Conservation (phyloP, 2,888 invertebrate species). For the Acleris emargana region DNA sequence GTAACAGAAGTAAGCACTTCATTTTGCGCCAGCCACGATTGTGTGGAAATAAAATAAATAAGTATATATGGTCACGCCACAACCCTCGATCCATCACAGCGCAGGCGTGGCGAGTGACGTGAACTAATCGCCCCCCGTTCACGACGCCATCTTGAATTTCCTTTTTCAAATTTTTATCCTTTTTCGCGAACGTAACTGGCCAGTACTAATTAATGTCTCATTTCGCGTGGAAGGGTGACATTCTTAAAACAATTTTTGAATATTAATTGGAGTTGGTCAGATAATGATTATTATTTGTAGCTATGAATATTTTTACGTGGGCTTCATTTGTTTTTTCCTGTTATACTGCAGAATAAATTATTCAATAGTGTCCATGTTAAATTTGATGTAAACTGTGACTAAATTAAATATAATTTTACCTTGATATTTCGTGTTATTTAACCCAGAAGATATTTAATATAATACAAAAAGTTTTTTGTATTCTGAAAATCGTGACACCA, state of each 20-base stretch:
- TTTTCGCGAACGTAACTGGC: slow-evolving; percentile 59
- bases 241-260: neutral
- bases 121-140: slow-evolving; percentile 67
- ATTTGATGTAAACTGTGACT: no score
- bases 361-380: no score
- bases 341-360: no score
- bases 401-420: no score
- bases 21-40: slow-evolving; percentile 25
- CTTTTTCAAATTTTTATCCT: slow-evolving; percentile 55
- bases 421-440: no score
- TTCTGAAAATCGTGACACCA: neutral
- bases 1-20: slow-evolving; percentile 36
- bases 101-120: slow-evolving; percentile 64
- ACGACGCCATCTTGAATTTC: slow-evolving; percentile 68
- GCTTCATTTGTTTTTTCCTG: no score
- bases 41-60: slow-evolving; percentile 22
- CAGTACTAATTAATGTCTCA: slow-evolving; percentile 50
- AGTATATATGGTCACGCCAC: slow-evolving; percentile 41
- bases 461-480: no score
- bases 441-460: no score
- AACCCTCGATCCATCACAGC: slow-evolving; percentile 51
- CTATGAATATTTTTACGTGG: no score
- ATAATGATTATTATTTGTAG: no score
- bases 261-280: neutral
- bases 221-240: slow-evolving; percentile 1